Conservation (phyloP, 2,113 vertebrate genomes). For the Peromyscus maniculatus region DNA sequence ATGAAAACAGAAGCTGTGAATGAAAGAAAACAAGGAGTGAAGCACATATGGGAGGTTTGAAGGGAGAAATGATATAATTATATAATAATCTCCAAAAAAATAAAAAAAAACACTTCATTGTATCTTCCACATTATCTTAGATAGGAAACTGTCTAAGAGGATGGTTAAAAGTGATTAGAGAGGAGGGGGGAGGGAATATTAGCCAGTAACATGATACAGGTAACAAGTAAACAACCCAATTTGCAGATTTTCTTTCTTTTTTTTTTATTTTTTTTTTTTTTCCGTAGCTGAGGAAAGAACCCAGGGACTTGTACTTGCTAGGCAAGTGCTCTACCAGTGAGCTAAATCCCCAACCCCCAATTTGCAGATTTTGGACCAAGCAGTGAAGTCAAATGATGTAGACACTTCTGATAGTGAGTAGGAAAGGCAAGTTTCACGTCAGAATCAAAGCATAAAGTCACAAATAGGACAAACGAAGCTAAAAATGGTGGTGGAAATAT, state of each 20-base stretch:
- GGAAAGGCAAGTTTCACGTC: background rate
- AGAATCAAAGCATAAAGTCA: background rate
- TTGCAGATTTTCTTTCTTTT: background rate
- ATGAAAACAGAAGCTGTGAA: background rate
- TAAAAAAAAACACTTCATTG: background rate
- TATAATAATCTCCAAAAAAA: background rate
- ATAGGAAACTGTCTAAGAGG: background rate
- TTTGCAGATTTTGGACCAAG: background rate
- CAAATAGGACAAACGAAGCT: background rate
- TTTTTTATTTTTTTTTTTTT: too few relatives aligned
- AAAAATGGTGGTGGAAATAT: background rate
- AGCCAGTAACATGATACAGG: background rate
- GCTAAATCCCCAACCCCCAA: too few relatives aligned
- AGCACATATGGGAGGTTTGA: accelerated
- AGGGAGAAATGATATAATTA: background rate
- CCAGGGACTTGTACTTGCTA: too few relatives aligned
- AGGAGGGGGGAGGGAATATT: background rate
- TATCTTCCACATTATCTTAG: background rate
- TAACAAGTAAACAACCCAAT: background rate
- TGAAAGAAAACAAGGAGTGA: background rate
- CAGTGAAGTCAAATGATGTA: background rate
- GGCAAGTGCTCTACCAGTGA: too few relatives aligned
- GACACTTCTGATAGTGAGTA: background rate
- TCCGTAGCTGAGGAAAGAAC: too few relatives aligned
- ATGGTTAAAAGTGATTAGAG: background rate